Evolutionary conservation across 2,113 vertebrate species (phyloP).

Genomic region (Chauna torquata): DNA sequence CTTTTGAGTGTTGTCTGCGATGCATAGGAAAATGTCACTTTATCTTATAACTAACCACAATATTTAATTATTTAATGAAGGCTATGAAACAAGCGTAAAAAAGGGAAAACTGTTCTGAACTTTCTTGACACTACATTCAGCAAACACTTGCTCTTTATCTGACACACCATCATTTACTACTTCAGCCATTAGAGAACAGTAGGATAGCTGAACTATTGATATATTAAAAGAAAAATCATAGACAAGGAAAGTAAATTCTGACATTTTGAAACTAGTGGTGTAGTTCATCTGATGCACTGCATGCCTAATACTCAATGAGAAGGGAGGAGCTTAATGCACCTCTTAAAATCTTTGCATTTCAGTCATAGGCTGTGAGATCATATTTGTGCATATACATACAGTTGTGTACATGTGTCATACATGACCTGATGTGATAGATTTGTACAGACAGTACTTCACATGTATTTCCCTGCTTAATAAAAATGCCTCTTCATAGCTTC

Average conservation of each 20-base stretch:
- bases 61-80: constrained; percentile 43
- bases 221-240: neutral
- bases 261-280: constrained; percentile 11
- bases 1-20: constrained; percentile 12
- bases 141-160: constrained; percentile 42
- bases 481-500: neutral
- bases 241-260: constrained; percentile 6
- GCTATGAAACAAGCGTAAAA: constrained; percentile 8
- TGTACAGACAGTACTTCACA: neutral
- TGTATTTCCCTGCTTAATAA: neutral
- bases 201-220: neutral
- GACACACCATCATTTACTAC: neutral
- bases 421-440: neutral
- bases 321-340: neutral
- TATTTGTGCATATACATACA: neutral
- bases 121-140: constrained; percentile 2
- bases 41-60: neutral
- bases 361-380: neutral
- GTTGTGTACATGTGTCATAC: neutral
- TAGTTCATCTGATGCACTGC: neutral
- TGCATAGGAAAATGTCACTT: neutral
- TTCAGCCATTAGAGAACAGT: neutral
- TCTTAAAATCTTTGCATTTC: neutral
- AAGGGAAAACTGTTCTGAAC: constrained; percentile 24
- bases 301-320: neutral